Evolutionary conservation across 2,888 invertebrate genomes (phyloP).

Genomic region (Oscheius sp.): DNA sequence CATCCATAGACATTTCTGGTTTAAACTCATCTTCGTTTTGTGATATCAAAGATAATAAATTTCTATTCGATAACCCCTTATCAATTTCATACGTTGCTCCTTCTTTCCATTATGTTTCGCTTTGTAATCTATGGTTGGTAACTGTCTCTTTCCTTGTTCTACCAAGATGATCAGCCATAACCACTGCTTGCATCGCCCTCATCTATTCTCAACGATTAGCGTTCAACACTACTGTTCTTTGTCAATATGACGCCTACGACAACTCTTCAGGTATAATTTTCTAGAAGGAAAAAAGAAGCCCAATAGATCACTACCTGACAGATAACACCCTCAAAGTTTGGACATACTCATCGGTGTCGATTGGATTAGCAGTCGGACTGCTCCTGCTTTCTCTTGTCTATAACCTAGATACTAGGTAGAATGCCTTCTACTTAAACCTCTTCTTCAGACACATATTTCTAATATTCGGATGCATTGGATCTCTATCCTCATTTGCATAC

Average conservation of each 20-base stretch:
- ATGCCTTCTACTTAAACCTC: constrained; percentile 6
- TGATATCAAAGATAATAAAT: constrained; percentile 28
- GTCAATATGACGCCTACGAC: constrained; percentile 32
- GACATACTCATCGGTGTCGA: constrained; percentile 37
- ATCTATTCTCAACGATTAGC: constrained; percentile 43
- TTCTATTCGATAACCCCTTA: too few relatives aligned
- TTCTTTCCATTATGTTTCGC: too few relatives aligned
- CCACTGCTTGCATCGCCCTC: constrained; percentile 38
- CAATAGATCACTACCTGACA: constrained; percentile 36
- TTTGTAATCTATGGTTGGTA: background rate
- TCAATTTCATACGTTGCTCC: too few relatives aligned
- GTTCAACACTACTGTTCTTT: constrained; percentile 45
- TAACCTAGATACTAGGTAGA: constrained; percentile 42
- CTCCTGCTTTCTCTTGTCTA: constrained; percentile 39
- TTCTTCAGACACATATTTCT: background rate
- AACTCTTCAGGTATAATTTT: constrained; percentile 15
- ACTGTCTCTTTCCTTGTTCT: background rate
- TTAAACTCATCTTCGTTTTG: constrained; percentile 11
- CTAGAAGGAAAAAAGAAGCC: too few relatives aligned
- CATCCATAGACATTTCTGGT: constrained; percentile 23
- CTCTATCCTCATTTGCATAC: constrained; percentile 35
- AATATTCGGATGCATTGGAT: constrained; percentile 36
- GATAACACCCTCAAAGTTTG: constrained; percentile 36
- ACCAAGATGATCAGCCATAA: constrained; percentile 30
- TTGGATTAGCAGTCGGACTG: constrained; percentile 40